Conservation (phyloP, 2,797 vertebrate species). For the Melanotaenia maccullochi region DNA sequence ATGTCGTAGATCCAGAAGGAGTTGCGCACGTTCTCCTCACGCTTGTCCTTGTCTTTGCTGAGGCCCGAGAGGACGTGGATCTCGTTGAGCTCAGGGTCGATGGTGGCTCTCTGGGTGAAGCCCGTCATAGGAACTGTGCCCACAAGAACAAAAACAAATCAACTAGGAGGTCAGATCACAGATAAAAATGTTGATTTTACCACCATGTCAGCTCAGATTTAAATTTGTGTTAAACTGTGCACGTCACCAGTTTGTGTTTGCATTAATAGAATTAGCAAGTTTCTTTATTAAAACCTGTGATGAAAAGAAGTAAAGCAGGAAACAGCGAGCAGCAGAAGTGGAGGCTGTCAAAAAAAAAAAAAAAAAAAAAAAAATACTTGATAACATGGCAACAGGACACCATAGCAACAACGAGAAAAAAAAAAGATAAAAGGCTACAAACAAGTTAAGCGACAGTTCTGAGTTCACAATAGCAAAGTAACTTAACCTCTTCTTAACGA, state of each 20-base stretch:
- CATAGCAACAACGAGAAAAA: conserved; percentile 50
- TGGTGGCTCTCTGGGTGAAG: conserved; percentile 98
- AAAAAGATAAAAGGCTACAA: conserved; percentile 7
- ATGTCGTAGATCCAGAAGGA: conserved; percentile 99
- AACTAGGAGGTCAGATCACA: background rate
- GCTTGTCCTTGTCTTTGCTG: conserved; percentile 98
- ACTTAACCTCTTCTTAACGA: too few species aligned
- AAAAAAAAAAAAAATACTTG: background rate
- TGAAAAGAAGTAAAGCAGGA: background rate
- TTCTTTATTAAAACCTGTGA: background rate
- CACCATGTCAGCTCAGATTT: background rate
- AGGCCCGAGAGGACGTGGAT: conserved; percentile 98
- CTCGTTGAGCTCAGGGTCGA: conserved; percentile 98
- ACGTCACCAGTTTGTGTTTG: background rate
- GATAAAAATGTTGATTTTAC: background rate
- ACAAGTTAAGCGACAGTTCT: too few species aligned
- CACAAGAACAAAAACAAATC: background rate
- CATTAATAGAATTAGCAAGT: background rate
- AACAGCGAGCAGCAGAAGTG: background rate
- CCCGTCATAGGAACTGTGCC: conserved; percentile 96
- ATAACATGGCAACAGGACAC: conserved; percentile 27
- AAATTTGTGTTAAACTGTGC: background rate
- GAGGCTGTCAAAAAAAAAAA: conserved; percentile 6
- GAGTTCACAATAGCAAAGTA: too few species aligned
- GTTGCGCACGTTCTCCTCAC: conserved; percentile 98